Percentiles rank a stretch among this genome's conserved stretches.
Conservation (phyloP, 2,113 vertebrate species). For the Jacana jacana region DNA sequence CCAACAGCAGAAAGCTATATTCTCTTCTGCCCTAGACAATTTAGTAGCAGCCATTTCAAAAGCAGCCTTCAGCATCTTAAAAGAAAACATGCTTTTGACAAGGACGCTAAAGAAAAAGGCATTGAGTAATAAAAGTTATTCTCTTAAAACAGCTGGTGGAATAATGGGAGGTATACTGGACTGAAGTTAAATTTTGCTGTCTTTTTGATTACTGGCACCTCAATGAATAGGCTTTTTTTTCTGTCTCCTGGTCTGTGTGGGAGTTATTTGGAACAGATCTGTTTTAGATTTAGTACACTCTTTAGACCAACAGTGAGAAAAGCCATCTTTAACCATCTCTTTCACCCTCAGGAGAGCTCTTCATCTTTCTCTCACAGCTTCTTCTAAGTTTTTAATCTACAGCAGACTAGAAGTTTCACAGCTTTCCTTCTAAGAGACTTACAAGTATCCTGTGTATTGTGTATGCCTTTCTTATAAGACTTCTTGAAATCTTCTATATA, state of each 20-base stretch:
- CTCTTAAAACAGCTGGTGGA: neutral
- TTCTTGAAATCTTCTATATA: neutral
- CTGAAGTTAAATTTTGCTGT: neutral
- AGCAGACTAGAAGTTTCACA: neutral
- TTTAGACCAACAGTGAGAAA: neutral
- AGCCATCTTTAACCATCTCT: neutral
- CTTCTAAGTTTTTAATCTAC: neutral
- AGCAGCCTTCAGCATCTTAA: neutral
- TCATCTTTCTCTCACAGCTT: neutral
- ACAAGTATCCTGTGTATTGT: neutral
- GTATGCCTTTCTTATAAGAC: neutral
- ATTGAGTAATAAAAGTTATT: neutral
- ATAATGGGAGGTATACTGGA: neutral
- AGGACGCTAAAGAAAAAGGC: neutral
- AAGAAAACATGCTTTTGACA: neutral
- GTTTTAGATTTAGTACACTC: neutral
- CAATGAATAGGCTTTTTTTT: neutral
- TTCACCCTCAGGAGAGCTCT: neutral
- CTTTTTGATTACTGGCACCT: neutral
- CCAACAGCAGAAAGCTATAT: neutral
- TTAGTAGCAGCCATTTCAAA: slow-evolving; percentile 21
- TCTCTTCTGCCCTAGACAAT: neutral
- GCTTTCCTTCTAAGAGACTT: neutral
- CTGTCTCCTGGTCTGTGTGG: neutral
- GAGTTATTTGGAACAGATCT: neutral